Percentiles rank a stretch among this genome's conserved stretches.
These are phyloP conservation scores for Microcaecilia unicolor DNA, from an alignment of 2,797 vertebrate genomes.

Conservation along the genomic window DNA sequence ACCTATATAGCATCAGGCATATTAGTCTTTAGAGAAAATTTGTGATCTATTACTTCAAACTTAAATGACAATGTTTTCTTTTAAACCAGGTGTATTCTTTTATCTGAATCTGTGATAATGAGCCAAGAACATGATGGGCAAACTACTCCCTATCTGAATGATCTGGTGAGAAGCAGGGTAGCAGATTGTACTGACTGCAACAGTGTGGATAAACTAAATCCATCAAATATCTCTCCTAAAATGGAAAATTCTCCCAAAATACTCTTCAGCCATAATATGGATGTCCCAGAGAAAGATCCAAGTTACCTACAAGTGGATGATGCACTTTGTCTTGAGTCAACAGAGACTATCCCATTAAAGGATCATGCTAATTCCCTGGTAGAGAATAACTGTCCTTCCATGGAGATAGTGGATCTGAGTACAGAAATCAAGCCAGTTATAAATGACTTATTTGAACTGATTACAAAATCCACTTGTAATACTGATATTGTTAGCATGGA, in stretches of 20 bases:
- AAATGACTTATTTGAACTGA: not conserved
- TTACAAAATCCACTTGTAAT: not conserved
- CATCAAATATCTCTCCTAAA: constrained; percentile 21
- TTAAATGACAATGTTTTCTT: too few relatives aligned
- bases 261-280: not conserved
- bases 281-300: not conserved
- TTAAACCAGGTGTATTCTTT: too few relatives aligned
- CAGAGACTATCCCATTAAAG: not conserved
- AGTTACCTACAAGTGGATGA: too few relatives aligned
- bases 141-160: constrained; percentile 37
- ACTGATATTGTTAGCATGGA: not conserved
- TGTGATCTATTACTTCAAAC: too few relatives aligned
- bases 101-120: too few relatives aligned
- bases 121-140: too few relatives aligned
- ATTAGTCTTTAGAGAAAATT: too few relatives aligned
- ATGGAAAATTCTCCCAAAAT: constrained; percentile 33
- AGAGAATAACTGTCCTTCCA: not conserved
- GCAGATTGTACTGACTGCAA: constrained; percentile 56
- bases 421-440: not conserved
- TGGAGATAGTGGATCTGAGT: not conserved
- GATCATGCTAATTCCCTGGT: too few relatives aligned
- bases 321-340: not conserved
- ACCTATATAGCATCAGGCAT: too few relatives aligned
- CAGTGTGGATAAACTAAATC: constrained; percentile 6
- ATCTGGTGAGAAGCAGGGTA: constrained; percentile 57